These are phyloP conservation scores for Rachycentron canadum DNA, from an alignment of 2,797 vertebrate genomes.

Conservation along the genomic window DNA sequence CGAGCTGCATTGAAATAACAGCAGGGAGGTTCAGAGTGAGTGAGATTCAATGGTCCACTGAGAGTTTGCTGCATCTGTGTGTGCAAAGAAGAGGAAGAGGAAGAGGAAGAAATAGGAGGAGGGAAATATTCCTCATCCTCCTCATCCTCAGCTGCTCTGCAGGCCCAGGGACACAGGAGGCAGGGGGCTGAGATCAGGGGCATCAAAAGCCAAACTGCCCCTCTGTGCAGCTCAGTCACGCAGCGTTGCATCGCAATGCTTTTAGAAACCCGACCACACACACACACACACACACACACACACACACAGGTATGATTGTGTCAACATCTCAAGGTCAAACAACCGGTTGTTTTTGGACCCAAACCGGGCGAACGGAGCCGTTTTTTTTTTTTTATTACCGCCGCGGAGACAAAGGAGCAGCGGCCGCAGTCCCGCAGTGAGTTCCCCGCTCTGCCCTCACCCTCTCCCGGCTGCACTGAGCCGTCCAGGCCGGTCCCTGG, in stretches of 20 bases:
- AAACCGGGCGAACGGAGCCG: slow-evolving; percentile 12
- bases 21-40: slow-evolving; percentile 48
- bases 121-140: slow-evolving; percentile 48
- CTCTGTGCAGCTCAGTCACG: slow-evolving; percentile 61
- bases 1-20: slow-evolving; percentile 15
- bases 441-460: slow-evolving; percentile 63
- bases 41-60: slow-evolving; percentile 13
- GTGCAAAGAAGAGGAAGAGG: not conserved
- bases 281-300: slow-evolving; percentile 21
- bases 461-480: slow-evolving; percentile 62
- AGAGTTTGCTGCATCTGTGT: slow-evolving; percentile 38
- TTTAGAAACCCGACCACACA: slow-evolving; percentile 44
- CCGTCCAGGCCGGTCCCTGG: slow-evolving; percentile 63
- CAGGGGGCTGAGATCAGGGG: slow-evolving; percentile 42
- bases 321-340: slow-evolving; percentile 85
- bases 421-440: slow-evolving; percentile 56
- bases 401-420: slow-evolving; percentile 69
- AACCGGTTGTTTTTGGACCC: slow-evolving; percentile 40
- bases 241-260: slow-evolving; percentile 69
- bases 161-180: slow-evolving; percentile 50
- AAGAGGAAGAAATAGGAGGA: not conserved
- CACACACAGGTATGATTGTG: slow-evolving; percentile 58
- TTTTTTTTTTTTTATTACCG: not conserved
- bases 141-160: slow-evolving; percentile 61
- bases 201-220: slow-evolving; percentile 48